Evolutionary conservation across 2,113 vertebrate species (phyloP).

Genomic region (rabbit (Oryctolagus cuniculus)): mOryCun1.1 NC_091434.1:183003001-183003500

Average conservation of each 20-base stretch:
- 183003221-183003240: slow-evolving; percentile 1
- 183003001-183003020: background rate
- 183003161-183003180: background rate
- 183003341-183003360: slow-evolving; percentile 22
- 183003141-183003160: background rate
- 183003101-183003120: background rate
- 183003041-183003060: background rate
- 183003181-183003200: slow-evolving; percentile 33
- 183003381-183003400: slow-evolving; percentile 56
- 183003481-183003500: slow-evolving; percentile 62
- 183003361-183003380: slow-evolving; percentile 8
- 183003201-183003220: slow-evolving; percentile 26
- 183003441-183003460: slow-evolving; percentile 68
- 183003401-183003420: slow-evolving; percentile 70
- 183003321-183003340: background rate
- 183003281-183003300: slow-evolving; percentile 47
- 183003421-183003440: slow-evolving; percentile 53
- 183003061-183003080: background rate
- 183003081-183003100: background rate
- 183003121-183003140: background rate
- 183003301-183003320: background rate
- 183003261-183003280: background rate
- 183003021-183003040: slow-evolving; percentile 23
- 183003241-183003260: background rate
- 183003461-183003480: slow-evolving; percentile 62